phyloP scores from a whole-genome alignment of 2,113 vertebrate species.

The Agelaius tricolor region DNA sequence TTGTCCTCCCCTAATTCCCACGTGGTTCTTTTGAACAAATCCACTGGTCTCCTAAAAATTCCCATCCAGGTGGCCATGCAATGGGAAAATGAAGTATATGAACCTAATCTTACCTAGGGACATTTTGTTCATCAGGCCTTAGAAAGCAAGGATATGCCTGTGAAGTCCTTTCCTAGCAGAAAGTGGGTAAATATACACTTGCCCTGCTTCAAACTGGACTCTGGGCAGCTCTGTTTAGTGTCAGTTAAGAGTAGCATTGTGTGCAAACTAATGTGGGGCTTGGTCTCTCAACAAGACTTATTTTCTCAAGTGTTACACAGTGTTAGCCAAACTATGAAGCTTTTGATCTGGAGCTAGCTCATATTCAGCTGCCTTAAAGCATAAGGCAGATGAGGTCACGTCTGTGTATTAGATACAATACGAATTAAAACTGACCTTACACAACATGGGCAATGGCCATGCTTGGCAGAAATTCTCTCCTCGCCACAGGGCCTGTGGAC shows the following conservation, averaged over 20 bases:
- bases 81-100: not conserved
- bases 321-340: not conserved
- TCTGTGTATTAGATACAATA: not conserved
- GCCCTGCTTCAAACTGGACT: not conserved
- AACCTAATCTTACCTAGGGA: not conserved
- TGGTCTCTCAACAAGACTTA: not conserved
- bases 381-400: not conserved
- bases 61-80: not conserved
- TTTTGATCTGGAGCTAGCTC: not conserved
- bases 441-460: not conserved
- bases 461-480: not conserved
- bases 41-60: not conserved
- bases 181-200: not conserved
- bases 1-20: not conserved
- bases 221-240: not conserved
- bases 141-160: not conserved
- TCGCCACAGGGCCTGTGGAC: not conserved
- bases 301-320: not conserved
- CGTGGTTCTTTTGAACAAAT: not conserved
- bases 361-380: not conserved
- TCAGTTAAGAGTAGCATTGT: not conserved
- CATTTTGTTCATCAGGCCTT: not conserved
- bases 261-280: not conserved
- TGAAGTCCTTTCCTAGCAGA: not conserved
- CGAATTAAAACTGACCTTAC: not conserved